Evolutionary conservation across 2,797 vertebrate species (phyloP).

Genomic region (Tamandua tetradactyla): DNA sequence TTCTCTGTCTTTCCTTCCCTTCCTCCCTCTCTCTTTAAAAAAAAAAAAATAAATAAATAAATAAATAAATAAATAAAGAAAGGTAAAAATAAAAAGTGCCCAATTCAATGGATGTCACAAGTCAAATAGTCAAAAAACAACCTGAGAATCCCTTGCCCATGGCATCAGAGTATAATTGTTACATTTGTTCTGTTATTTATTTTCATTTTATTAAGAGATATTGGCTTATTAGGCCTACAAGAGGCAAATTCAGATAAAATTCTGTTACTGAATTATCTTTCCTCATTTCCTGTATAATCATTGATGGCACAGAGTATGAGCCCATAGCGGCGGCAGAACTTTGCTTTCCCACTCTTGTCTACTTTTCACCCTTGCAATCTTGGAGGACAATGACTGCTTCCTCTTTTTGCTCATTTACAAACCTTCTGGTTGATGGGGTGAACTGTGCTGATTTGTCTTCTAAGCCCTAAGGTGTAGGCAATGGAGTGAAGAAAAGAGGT

Average conservation of each 20-base stretch:
- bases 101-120: not conserved
- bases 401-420: not conserved
- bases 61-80: conserved; percentile 1
- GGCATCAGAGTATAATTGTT: not conserved
- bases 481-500: conserved; percentile 28
- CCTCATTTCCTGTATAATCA: not conserved
- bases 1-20: too few species aligned
- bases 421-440: not conserved
- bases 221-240: not conserved
- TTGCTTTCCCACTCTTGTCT: not conserved
- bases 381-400: not conserved
- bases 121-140: not conserved
- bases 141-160: fast-evolving
- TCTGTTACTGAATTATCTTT: not conserved
- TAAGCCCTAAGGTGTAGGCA: not conserved
- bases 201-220: not conserved
- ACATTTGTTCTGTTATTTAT: not conserved
- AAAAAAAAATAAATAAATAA: too few species aligned
- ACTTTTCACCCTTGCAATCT: not conserved
- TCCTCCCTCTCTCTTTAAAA: too few species aligned
- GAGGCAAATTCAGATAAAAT: not conserved
- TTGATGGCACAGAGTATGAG: not conserved
- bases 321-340: not conserved
- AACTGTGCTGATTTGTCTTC: not conserved
- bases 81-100: not conserved